A percentile compares a stretch with the other conserved stretches of the same genome.
Evolutionary conservation across 2,888 invertebrate species (phyloP).

Genomic region (Leucophora obtusa): DNA sequence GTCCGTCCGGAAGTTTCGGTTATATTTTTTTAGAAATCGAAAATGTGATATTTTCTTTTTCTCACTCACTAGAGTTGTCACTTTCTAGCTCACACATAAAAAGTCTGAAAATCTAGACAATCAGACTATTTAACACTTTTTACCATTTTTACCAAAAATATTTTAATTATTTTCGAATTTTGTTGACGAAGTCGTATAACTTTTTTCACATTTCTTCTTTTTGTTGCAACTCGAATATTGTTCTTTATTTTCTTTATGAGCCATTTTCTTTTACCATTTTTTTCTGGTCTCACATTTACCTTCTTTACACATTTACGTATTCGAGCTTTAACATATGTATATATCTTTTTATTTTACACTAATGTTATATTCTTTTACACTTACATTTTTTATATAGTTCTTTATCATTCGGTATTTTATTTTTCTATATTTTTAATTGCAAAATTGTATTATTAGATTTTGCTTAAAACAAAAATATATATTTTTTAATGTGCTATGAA

Average conservation of each 20-base stretch:
- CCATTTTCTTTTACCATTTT: not conserved
- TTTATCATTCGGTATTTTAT: constrained; percentile 40
- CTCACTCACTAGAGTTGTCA: constrained; percentile 25
- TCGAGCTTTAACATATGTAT: constrained; percentile 26
- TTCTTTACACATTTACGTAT: constrained; percentile 38
- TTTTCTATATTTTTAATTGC: constrained; percentile 44
- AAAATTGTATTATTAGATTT: constrained; percentile 56
- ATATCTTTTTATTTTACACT: constrained; percentile 23
- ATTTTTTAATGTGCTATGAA: constrained; percentile 60
- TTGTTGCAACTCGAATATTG: not conserved
- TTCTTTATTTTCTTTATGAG: not conserved
- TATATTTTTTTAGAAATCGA: constrained; percentile 50
- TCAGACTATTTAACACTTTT: constrained; percentile 55
- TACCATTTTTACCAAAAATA: constrained; percentile 35
- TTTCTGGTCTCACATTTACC: constrained; percentile 56
- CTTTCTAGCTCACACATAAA: constrained; percentile 37
- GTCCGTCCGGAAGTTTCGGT: constrained; percentile 59
- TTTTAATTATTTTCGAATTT: constrained; percentile 52
- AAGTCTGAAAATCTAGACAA: constrained; percentile 35
- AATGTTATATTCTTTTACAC: constrained; percentile 43
- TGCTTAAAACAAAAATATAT: constrained; percentile 57
- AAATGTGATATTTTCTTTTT: constrained; percentile 42
- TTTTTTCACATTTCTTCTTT: not conserved
- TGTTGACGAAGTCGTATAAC: constrained; percentile 51
- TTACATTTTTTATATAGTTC: constrained; percentile 60